Conservation (phyloP, 2,888 invertebrate genomes). For the Diloba caeruleocephala region DNA sequence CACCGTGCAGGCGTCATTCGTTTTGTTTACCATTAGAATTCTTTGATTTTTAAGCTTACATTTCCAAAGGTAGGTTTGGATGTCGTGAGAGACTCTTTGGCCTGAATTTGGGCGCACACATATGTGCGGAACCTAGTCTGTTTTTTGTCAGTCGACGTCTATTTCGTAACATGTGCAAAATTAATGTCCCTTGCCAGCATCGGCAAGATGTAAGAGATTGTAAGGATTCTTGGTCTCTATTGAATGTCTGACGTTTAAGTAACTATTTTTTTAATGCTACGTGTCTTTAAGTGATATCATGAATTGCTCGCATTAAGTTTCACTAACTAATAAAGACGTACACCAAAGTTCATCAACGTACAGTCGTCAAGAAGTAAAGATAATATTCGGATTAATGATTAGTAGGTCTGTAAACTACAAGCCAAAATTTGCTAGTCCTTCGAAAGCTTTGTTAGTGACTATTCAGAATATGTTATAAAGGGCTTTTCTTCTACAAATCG, state of each 20-base stretch:
- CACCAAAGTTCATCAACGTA: constrained; percentile 32
- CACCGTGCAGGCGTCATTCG: constrained; percentile 62
- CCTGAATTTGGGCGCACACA: constrained; percentile 71
- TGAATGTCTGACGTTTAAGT: constrained; percentile 31
- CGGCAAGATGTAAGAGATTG: constrained; percentile 69
- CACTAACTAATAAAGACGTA: constrained; percentile 9
- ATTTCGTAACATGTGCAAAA: constrained; percentile 82
- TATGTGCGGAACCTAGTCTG: constrained; percentile 75
- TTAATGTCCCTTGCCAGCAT: constrained; percentile 65
- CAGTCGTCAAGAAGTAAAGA: constrained; percentile 42
- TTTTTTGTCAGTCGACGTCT: constrained; percentile 82
- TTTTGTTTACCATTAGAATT: constrained; percentile 60
- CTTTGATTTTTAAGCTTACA: constrained; percentile 53
- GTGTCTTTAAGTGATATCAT: constrained; percentile 21
- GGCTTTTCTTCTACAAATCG: constrained; percentile 73
- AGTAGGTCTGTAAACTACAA: constrained; percentile 75
- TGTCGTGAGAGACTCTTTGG: constrained; percentile 65
- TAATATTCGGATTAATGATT: constrained; percentile 70
- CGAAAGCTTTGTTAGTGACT: constrained; percentile 83
- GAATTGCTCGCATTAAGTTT: constrained; percentile 3
- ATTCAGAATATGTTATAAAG: constrained; percentile 70
- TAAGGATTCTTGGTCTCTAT: constrained; percentile 65
- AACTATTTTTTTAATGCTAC: constrained; percentile 34
- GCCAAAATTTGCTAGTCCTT: constrained; percentile 66
- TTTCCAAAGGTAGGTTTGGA: constrained; percentile 51